phyloP scores from a whole-genome alignment of 2,113 vertebrate genomes.

The Tiliqua scincoides region DNA sequence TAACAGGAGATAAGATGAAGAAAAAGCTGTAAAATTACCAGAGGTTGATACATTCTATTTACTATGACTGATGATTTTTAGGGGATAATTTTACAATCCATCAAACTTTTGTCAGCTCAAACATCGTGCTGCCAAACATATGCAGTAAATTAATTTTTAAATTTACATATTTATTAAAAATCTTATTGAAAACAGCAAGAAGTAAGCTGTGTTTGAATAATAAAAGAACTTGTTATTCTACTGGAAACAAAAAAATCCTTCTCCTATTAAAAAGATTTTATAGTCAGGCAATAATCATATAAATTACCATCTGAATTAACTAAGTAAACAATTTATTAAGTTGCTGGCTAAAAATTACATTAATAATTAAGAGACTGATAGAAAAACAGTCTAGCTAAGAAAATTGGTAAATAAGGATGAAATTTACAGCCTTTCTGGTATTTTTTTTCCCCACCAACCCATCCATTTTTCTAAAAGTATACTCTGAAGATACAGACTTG shows the following conservation, averaged over 20 bases:
- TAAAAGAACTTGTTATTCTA: constrained; percentile 79
- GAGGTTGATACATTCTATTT: constrained; percentile 76
- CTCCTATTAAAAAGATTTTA: constrained; percentile 72
- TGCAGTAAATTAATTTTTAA: constrained; percentile 80
- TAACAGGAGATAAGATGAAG: constrained; percentile 79
- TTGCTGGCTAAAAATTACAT: constrained; percentile 61
- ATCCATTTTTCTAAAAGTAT: not conserved
- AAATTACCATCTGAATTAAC: constrained; percentile 73
- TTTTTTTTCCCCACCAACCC: not conserved
- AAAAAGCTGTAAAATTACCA: constrained; percentile 76
- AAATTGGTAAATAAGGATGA: constrained; percentile 35
- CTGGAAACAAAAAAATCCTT: constrained; percentile 67
- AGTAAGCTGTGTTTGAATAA: constrained; percentile 78
- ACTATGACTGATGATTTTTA: constrained; percentile 79
- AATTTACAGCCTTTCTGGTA: constrained; percentile 27
- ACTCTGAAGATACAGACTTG: not conserved
- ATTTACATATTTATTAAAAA: constrained; percentile 87
- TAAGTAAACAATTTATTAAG: constrained; percentile 71
- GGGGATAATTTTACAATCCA: constrained; percentile 80
- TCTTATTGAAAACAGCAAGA: constrained; percentile 80
- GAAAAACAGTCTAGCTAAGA: constrained; percentile 53
- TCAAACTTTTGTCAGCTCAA: constrained; percentile 79
- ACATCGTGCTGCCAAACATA: constrained; percentile 76
- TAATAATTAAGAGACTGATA: constrained; percentile 49
- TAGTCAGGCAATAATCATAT: constrained; percentile 71